Base-by-base conservation (phyloP, 2,797 vertebrate genomes). In the Paratrypauchen microcephalus region DNA sequence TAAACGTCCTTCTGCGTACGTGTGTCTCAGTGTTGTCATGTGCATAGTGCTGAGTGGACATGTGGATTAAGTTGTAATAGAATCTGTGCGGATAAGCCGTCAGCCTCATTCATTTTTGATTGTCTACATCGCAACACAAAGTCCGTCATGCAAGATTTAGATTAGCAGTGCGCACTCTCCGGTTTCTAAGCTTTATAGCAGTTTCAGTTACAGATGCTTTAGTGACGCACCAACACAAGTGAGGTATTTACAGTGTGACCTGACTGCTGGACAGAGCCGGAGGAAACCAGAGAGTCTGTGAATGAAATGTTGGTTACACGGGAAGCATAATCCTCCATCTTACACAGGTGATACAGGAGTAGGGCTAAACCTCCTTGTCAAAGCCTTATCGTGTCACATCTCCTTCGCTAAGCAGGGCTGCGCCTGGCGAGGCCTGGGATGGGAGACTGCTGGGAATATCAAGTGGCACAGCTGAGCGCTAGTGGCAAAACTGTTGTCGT, bases 91-190 rank as follows among this genome's bases (percentile, higher is more conserved):
- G 32, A 50, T 58, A 50, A 55, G 65, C 54, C 39, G 12, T 52
- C 15, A 6, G 45, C 19, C 26, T 67, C 68, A 71, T 71, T 21
- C 19, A 57, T 62, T 48, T 68, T 68, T 61, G 39, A 69, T 69
- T 60, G 66, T 60, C 39, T 65, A 60, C 61, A 61, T 57, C 61
- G 12, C 56, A 62, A 66, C 26, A 39, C 19, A n/a, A 47, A n/a
- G 26, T 45, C 13, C 28, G 55, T 5, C 62, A 30, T 69, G 48
- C 47, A 50, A 65, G 16, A 65, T 65, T 65, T 65, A 65, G 24
- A 65, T 52, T 52, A 30, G 62, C 13, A 16, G 12, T n/a, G 62
- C 45, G 5, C 8, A 11, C 47, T 54, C 19, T 65, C 45, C 47
- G 12, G 47, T 65, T 30, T 65, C 64, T 32, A 18, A 30, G 28